phyloP scores from a whole-genome alignment of 2,797 vertebrate species.

The Anolis apletophallus region DNA sequence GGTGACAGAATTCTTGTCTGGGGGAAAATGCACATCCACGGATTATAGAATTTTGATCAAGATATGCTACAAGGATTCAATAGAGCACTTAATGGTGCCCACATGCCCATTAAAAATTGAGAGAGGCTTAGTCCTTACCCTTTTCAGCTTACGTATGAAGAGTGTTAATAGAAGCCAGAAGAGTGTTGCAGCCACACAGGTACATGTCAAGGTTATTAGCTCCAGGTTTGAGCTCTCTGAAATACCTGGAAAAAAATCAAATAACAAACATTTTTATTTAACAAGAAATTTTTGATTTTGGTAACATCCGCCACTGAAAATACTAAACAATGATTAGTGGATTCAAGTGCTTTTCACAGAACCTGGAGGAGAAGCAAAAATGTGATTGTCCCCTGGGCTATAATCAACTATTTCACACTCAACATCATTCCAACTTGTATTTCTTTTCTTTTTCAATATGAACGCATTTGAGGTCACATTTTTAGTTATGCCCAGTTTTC shows the following conservation, averaged over 20 bases:
- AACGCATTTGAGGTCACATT: background rate
- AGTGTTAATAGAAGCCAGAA: slow-evolving; percentile 94
- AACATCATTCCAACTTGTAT: background rate
- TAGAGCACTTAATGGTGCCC: background rate
- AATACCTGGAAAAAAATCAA: slow-evolving; percentile 76
- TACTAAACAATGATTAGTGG: slow-evolving; percentile 39
- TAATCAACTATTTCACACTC: background rate
- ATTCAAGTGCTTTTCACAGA: slow-evolving; percentile 34
- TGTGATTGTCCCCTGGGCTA: background rate
- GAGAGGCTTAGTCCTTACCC: slow-evolving; percentile 78
- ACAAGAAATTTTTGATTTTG: slow-evolving; percentile 15
- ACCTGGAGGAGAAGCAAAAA: rapidly evolving
- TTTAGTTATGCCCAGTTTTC: background rate
- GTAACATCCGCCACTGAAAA: slow-evolving; percentile 33
- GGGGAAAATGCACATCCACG: background rate
- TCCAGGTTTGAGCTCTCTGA: slow-evolving; percentile 87
- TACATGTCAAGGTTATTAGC: slow-evolving; percentile 89
- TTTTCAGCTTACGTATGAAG: slow-evolving; percentile 92
- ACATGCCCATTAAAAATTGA: background rate
- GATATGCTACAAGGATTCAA: background rate
- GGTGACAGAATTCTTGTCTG: no score
- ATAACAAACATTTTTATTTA: slow-evolving; percentile 51
- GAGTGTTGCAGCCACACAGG: slow-evolving; percentile 90
- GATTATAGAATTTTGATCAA: slow-evolving; percentile 5
- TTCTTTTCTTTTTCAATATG: background rate